A percentile compares a stretch with the other conserved stretches of the same genome.
phyloP scores from a whole-genome alignment of 1,140 invertebrate genomes.

The Samia ricini region DNA sequence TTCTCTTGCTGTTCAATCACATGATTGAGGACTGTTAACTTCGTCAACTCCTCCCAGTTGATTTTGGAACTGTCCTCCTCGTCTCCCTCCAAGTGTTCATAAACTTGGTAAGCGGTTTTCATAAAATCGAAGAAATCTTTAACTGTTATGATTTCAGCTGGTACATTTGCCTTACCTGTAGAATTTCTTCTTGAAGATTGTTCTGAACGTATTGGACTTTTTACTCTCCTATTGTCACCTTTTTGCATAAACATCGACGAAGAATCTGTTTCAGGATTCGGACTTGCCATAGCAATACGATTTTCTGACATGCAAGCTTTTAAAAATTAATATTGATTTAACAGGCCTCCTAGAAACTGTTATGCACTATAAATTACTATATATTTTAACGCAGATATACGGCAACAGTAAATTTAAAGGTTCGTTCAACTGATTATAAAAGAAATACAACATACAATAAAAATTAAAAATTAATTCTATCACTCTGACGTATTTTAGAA shows the following conservation, averaged over 20 bases:
- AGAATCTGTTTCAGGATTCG: constrained; percentile 50
- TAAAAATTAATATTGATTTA: constrained; percentile 46
- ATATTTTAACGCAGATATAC: background rate
- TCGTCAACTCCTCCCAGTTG: constrained; percentile 80
- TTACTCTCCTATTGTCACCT: constrained; percentile 34
- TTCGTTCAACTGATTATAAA: background rate
- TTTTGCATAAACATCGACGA: constrained; percentile 64
- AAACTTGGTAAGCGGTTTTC: constrained; percentile 83
- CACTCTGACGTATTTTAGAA: background rate
- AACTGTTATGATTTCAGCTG: constrained; percentile 79
- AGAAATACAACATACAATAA: background rate
- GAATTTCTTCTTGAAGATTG: constrained; percentile 44
- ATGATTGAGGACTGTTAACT: constrained; percentile 68
- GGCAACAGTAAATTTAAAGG: background rate
- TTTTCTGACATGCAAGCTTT: constrained; percentile 8
- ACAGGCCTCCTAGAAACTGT: constrained; percentile 44
- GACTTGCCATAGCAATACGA: constrained; percentile 49
- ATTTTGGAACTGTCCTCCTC: constrained; percentile 79
- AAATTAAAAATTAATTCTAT: background rate
- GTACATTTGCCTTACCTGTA: constrained; percentile 32
- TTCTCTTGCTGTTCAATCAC: constrained; percentile 66
- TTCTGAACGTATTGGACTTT: constrained; percentile 43
- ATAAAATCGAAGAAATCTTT: constrained; percentile 86
- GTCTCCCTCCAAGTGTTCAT: constrained; percentile 80
- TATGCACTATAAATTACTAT: background rate